phyloP scores from a whole-genome alignment of 2,797 vertebrate genomes.

The Pachyuromys duprasi region DNA sequence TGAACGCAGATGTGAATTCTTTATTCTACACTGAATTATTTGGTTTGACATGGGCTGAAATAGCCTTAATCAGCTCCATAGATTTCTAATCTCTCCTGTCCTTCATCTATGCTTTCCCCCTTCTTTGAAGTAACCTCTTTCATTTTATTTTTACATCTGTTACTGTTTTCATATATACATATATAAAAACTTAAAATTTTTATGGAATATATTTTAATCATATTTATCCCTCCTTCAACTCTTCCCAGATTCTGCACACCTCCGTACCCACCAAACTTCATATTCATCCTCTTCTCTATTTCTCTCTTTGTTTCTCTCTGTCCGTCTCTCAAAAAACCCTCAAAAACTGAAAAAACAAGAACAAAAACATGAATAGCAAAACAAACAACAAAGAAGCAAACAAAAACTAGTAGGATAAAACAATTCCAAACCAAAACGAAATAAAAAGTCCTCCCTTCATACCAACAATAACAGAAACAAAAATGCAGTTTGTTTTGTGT shows the following conservation, averaged over 20 bases:
- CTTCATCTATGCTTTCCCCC: neutral
- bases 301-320: neutral
- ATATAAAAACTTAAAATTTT: neutral
- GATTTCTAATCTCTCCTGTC: neutral
- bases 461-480: neutral
- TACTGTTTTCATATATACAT: neutral
- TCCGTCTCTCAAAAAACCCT: neutral
- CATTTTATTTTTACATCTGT: neutral
- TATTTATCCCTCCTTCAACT: neutral
- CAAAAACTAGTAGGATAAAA: neutral
- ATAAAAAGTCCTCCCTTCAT: neutral
- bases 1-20: conserved; percentile 49
- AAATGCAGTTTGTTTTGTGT: neutral
- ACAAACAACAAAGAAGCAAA: neutral
- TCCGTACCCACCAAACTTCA: neutral
- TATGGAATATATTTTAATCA: neutral
- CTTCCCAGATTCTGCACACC: neutral
- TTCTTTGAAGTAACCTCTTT: neutral
- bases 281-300: neutral
- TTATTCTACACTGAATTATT: conserved; percentile 50
- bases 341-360: neutral
- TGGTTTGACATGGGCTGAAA: conserved; percentile 48
- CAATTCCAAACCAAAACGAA: neutral
- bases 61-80: conserved; percentile 36
- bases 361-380: neutral